These are phyloP conservation scores for Podabrus alpinus DNA, from an alignment of 2,888 invertebrate genomes.

Conservation along the genomic window DNA sequence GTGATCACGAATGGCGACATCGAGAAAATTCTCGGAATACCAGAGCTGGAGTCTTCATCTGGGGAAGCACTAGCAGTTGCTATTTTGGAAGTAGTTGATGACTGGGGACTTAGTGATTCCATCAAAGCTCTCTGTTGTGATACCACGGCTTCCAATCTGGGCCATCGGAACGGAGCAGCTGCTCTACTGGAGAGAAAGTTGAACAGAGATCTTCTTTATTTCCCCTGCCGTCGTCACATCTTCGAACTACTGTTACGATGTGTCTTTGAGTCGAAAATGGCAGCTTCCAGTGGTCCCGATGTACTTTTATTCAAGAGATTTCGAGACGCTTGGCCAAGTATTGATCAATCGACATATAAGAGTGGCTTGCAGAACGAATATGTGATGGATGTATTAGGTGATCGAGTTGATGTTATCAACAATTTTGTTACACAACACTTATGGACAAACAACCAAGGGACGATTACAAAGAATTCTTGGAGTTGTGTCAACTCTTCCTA, in stretches of 20 bases:
- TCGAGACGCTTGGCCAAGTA: not conserved
- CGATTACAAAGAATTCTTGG: not conserved
- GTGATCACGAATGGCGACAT: conserved; percentile 31
- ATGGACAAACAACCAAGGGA: not conserved
- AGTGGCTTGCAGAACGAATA: not conserved
- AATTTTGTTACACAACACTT: not conserved
- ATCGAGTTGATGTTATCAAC: not conserved
- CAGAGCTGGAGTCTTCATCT: conserved; percentile 25
- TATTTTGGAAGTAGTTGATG: conserved; percentile 15
- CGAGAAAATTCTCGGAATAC: conserved; percentile 37
- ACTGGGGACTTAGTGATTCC: conserved; percentile 33
- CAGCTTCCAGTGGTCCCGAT: not conserved
- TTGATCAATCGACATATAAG: not conserved
- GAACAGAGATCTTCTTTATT: conserved; percentile 27
- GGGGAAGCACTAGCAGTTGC: conserved; percentile 32
- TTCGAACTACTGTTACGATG: conserved; percentile 36
- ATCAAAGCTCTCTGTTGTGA: conserved; percentile 38
- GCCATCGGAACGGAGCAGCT: conserved; percentile 35
- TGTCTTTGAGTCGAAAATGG: conserved; percentile 33
- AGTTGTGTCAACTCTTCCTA: not conserved
- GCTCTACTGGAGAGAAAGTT: conserved; percentile 37
- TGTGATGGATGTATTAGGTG: not conserved
- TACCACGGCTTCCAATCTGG: conserved; percentile 40
- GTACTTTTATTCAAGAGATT: not conserved
- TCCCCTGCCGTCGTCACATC: conserved; percentile 41